phyloP scores from a whole-genome alignment of 2,797 vertebrate genomes.

The Xerus rutilus region DNA sequence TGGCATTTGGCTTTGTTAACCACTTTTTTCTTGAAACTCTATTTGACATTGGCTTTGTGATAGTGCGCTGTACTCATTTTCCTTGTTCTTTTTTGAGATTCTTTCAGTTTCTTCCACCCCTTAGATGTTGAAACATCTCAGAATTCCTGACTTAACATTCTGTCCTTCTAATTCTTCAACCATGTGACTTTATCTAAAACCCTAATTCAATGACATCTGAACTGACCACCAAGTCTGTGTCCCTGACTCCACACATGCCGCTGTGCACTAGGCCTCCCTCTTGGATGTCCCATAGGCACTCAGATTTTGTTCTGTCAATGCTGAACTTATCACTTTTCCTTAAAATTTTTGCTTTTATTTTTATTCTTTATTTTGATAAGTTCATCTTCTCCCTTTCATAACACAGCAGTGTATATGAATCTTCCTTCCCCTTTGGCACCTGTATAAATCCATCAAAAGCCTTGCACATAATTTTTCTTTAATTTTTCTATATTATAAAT shows the following conservation, averaged over 20 bases:
- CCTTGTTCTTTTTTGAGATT: background rate
- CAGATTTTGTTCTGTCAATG: background rate
- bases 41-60: background rate
- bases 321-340: background rate
- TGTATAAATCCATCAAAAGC: background rate
- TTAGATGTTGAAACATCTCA: background rate
- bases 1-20: constrained; percentile 14
- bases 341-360: background rate
- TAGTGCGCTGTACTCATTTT: background rate
- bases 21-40: background rate
- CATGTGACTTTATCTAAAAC: background rate
- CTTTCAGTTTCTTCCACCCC: background rate
- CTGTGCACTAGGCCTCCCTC: background rate
- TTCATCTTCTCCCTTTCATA: background rate
- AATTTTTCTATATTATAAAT: background rate
- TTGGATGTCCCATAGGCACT: background rate
- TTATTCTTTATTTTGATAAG: background rate
- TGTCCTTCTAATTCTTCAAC: background rate
- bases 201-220: background rate
- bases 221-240: background rate
- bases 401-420: background rate
- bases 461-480: background rate
- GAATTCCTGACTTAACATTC: background rate
- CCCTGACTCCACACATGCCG: background rate
- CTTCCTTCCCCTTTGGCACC: background rate